These are phyloP conservation scores for Labia minor DNA, from an alignment of 2,888 invertebrate genomes.

Conservation along the genomic window DNA sequence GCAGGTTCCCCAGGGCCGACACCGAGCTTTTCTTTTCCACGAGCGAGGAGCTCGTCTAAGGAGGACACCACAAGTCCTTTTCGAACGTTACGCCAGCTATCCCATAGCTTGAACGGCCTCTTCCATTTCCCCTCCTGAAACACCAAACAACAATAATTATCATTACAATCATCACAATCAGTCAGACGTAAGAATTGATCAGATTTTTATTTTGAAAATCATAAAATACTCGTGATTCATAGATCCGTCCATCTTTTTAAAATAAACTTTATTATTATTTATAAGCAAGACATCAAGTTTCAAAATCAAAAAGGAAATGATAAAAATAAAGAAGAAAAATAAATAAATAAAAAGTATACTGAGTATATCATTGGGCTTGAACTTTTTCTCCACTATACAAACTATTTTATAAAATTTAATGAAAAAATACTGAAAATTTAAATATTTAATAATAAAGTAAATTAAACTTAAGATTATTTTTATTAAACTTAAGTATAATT, in stretches of 20 bases:
- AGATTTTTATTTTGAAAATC: constrained; percentile 14
- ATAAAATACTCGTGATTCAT: neutral
- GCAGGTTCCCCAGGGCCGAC: constrained; percentile 78
- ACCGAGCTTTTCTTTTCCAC: constrained; percentile 83
- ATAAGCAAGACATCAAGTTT: neutral
- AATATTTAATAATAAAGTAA: no score
- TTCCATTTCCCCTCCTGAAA: constrained; percentile 86
- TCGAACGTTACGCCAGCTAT: constrained; percentile 85
- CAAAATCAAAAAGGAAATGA: neutral
- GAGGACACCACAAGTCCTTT: constrained; percentile 87
- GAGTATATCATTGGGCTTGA: no score
- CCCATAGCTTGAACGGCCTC: constrained; percentile 96
- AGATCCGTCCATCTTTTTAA: neutral
- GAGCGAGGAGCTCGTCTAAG: constrained; percentile 75
- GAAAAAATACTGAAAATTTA: no score
- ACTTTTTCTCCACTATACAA: no score
- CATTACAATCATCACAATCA: neutral
- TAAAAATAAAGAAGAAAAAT: neutral
- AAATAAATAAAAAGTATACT: no score
- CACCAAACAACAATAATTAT: constrained; percentile 28
- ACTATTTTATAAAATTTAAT: no score
- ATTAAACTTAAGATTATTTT: no score
- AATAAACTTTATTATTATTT: constrained; percentile 13
- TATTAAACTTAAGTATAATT: no score
- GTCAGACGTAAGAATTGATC: constrained; percentile 14